Conservation (phyloP, 2,888 invertebrate species). For the Stenodera caucasica region DNA sequence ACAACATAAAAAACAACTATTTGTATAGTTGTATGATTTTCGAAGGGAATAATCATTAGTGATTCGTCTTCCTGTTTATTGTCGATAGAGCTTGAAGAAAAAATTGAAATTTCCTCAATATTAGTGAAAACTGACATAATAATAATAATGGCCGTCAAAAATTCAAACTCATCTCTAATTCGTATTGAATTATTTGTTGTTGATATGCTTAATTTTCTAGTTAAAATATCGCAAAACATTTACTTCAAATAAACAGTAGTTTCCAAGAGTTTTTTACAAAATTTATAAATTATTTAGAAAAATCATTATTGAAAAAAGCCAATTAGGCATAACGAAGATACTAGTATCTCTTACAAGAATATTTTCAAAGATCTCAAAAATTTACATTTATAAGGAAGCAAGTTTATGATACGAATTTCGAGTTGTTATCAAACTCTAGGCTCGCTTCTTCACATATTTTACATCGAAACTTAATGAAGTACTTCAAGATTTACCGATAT, state of each 20-base stretch:
- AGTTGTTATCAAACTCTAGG: too few species aligned
- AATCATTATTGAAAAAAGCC: neutral
- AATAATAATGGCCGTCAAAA: neutral
- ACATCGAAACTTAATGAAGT: too few species aligned
- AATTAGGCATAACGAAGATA: neutral
- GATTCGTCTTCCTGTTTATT: too few species aligned
- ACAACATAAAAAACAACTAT: neutral
- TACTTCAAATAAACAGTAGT: neutral
- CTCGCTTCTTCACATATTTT: too few species aligned
- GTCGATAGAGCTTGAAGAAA: too few species aligned
- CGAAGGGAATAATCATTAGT: too few species aligned
- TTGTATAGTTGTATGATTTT: neutral
- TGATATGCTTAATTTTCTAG: neutral
- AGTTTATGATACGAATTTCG: too few species aligned
- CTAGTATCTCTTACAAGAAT: constrained; percentile 5
- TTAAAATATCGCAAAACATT: neutral
- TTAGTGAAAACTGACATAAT: neutral
- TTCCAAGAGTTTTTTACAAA: neutral
- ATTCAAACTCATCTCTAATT: neutral
- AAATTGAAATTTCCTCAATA: neutral
- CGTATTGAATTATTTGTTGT: neutral
- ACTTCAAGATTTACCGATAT: too few species aligned
- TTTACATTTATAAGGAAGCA: too few species aligned
- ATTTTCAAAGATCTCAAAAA: too few species aligned
- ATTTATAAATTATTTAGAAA: neutral